phyloP scores from a whole-genome alignment of 2,888 invertebrate genomes.

The Flabesymbios commensalis region DNA sequence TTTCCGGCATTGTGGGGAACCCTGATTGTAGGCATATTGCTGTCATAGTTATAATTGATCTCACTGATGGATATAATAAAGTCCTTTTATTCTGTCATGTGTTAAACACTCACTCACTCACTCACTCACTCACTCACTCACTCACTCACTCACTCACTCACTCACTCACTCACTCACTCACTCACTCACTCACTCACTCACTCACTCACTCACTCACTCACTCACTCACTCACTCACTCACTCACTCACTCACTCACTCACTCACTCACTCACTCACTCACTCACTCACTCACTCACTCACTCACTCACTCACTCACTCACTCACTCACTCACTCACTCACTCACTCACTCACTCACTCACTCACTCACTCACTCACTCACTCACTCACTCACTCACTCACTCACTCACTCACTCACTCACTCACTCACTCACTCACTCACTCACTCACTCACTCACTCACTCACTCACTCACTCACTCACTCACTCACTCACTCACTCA shows the following conservation, averaged over 20 bases:
- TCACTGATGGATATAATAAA: background rate
- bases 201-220: too few relatives aligned
- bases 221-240: too few relatives aligned
- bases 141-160: too few relatives aligned
- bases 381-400: background rate
- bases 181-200: too few relatives aligned
- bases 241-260: too few relatives aligned
- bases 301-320: constrained; percentile 11
- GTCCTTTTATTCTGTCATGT: background rate
- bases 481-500: background rate
- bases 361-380: background rate
- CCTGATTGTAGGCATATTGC: background rate
- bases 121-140: background rate
- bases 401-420: background rate
- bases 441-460: background rate
- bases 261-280: background rate
- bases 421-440: background rate
- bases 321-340: constrained; percentile 6
- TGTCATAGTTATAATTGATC: too few relatives aligned
- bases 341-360: background rate
- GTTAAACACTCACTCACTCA: background rate
- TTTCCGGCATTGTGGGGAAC: too few relatives aligned
- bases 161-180: too few relatives aligned
- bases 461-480: background rate
- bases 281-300: constrained; percentile 11